Evolutionary conservation across 2,888 invertebrate genomes (phyloP).

Genomic region (Taenaris catops): DNA sequence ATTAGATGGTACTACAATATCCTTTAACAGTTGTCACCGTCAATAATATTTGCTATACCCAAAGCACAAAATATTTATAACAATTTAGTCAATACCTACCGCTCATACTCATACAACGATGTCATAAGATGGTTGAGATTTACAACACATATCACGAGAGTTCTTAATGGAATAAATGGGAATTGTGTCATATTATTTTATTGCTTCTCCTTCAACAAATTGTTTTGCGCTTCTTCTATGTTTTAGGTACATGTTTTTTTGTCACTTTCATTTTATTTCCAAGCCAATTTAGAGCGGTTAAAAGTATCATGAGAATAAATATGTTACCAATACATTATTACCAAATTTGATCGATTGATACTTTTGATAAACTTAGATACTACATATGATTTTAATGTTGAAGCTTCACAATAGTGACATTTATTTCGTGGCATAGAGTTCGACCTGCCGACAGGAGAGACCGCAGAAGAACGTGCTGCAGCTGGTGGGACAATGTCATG

Average conservation of each 20-base stretch:
- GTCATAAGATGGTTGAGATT: no score
- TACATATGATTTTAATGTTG: neutral
- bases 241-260: constrained; percentile 3
- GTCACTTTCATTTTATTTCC: no score
- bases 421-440: constrained; percentile 53
- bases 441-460: constrained; percentile 72
- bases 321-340: neutral
- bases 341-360: constrained; percentile 7
- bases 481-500: constrained; percentile 87
- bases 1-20: no score
- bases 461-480: constrained; percentile 60
- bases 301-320: constrained; percentile 12
- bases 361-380: constrained; percentile 11
- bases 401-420: constrained; percentile 38
- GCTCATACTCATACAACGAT: no score
- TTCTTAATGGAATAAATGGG: no score
- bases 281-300: no score
- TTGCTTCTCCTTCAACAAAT: constrained; percentile 5
- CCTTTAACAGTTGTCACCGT: no score
- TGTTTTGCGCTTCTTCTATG: constrained; percentile 1
- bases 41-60: no score
- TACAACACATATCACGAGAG: no score
- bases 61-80: no score
- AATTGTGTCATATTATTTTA: no score
- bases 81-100: no score